Percentiles rank a stretch among this genome's conserved stretches.
These are phyloP conservation scores for Timema cristinae DNA, from an alignment of 2,888 invertebrate species.

Conservation along the genomic window DNA sequence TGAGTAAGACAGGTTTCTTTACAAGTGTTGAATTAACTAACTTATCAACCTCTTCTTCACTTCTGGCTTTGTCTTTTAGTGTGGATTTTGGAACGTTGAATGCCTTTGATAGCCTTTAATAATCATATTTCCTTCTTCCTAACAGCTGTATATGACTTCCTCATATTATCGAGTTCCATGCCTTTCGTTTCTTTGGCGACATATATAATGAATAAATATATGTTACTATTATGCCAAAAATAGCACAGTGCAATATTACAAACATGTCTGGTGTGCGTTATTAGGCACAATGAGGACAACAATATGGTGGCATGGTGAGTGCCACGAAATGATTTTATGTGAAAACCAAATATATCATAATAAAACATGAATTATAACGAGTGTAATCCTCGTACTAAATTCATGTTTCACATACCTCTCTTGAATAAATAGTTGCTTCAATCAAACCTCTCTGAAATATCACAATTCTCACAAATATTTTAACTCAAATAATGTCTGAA, in stretches of 20 bases:
- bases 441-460: too few relatives aligned
- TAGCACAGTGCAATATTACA: not conserved
- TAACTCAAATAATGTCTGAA: too few relatives aligned
- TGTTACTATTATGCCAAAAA: not conserved
- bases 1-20: not conserved
- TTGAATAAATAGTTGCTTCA: too few relatives aligned
- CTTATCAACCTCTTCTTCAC: constrained; percentile 11
- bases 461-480: too few relatives aligned
- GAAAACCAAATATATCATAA: too few relatives aligned
- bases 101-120: constrained; percentile 1
- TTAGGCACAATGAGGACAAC: not conserved
- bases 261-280: not conserved
- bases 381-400: too few relatives aligned
- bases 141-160: not conserved
- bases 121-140: not conserved
- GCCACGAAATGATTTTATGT: too few relatives aligned
- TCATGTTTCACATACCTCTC: too few relatives aligned
- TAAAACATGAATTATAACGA: too few relatives aligned
- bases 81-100: constrained; percentile 11
- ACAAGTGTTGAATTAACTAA: constrained; percentile 1
- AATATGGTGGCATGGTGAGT: not conserved
- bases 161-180: not conserved
- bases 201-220: not conserved
- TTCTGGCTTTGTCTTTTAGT: not conserved
- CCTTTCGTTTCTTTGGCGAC: not conserved